A percentile compares a stretch with the other conserved stretches of the same genome.
phyloP scores from a whole-genome alignment of 1,140 invertebrate species.

The Sitobion miscanthi region DNA sequence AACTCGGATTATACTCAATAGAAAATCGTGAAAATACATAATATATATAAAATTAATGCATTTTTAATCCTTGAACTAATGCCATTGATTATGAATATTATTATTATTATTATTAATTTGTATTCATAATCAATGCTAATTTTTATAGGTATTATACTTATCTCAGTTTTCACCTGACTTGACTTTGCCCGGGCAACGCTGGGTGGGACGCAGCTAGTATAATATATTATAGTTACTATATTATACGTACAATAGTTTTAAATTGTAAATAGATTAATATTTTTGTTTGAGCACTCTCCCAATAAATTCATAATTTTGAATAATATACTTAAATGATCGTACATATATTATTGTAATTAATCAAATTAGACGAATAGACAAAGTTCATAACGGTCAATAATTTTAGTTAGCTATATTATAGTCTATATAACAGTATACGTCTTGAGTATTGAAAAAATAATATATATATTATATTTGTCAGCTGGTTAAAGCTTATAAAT shows the following conservation, averaged over 20 bases:
- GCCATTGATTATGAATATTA: too few species aligned
- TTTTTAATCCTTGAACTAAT: too few species aligned
- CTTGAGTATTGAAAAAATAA: not conserved
- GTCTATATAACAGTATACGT: not conserved
- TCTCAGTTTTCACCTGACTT: too few species aligned
- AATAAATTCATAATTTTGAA: not conserved
- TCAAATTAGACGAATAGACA: not conserved
- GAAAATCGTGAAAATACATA: too few species aligned
- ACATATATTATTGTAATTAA: not conserved
- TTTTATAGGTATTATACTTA: too few species aligned
- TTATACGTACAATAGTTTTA: not conserved
- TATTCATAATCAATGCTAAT: too few species aligned
- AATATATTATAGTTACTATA: not conserved
- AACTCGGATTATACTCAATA: too few species aligned
- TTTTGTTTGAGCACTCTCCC: not conserved
- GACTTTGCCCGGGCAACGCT: too few species aligned
- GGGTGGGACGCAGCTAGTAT: too few species aligned
- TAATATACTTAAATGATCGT: not conserved
- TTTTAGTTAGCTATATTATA: not conserved
- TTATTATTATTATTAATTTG: too few species aligned
- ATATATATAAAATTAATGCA: too few species aligned
- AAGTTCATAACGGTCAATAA: not conserved
- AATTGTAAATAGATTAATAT: not conserved
- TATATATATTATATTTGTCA: not conserved
- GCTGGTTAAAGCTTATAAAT: too few species aligned